Evolutionary conservation across 53 echinoderm and acorn worm genomes (phyloP).

Genomic region (Crossaster papposus): DNA sequence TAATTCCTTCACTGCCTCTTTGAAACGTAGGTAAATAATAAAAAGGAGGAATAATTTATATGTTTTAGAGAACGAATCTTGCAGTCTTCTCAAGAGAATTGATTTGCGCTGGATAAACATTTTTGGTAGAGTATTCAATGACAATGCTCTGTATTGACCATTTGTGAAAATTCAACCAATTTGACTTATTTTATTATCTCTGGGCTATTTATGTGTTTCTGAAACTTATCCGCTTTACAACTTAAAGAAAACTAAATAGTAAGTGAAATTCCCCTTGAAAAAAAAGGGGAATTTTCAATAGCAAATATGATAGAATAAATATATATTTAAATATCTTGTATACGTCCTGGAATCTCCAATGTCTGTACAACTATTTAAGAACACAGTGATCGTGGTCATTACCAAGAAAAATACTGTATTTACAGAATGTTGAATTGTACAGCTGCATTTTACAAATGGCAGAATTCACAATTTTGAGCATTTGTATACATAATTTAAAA

Average conservation of each 20-base stretch:
- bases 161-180: too few species aligned
- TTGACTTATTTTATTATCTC: background rate
- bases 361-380: conserved; percentile 31
- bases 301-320: conserved; percentile 12
- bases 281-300: background rate
- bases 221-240: background rate
- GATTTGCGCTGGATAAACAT: too few species aligned
- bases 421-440: background rate
- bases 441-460: background rate
- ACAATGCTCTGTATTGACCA: too few species aligned
- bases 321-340: background rate
- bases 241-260: background rate
- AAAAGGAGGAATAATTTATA: too few species aligned
- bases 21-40: too few species aligned
- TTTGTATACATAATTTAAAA: too few species aligned
- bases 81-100: too few species aligned
- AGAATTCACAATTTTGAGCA: background rate
- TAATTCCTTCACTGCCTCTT: too few species aligned
- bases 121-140: too few species aligned
- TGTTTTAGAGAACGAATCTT: too few species aligned
- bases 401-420: background rate
- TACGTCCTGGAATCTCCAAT: background rate
- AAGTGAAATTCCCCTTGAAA: background rate
- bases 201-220: background rate
- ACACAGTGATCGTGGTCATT: background rate